A percentile compares a stretch with the other conserved stretches of the same genome.
phyloP scores from a whole-genome alignment of 2,888 invertebrate genomes.

The Acronicta aceris region DNA sequence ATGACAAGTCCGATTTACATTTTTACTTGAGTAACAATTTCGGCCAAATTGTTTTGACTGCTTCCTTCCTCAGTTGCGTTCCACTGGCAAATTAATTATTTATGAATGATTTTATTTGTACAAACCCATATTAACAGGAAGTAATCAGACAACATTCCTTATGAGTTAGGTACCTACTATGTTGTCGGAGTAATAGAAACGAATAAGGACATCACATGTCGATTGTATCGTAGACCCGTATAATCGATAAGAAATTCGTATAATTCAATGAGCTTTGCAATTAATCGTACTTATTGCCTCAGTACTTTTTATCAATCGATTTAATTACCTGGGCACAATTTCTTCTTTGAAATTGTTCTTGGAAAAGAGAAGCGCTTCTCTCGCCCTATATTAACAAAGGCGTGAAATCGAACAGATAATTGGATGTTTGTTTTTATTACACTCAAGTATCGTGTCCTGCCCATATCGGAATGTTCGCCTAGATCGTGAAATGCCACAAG shows the following conservation, averaged over 20 bases:
- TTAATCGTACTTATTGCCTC: conserved; percentile 4
- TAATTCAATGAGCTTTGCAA: conserved; percentile 33
- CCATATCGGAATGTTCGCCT: conserved; percentile 67
- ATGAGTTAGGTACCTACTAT: conserved; percentile 14
- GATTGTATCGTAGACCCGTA: conserved; percentile 29
- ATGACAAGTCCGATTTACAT: conserved; percentile 22
- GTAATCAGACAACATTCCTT: conserved; percentile 19
- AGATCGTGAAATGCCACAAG: conserved; percentile 76
- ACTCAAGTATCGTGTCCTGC: conserved; percentile 59
- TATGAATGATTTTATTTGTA: conserved; percentile 23
- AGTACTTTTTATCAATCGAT: conserved; percentile 17
- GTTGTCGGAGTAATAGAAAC: conserved; percentile 16
- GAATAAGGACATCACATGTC: conserved; percentile 36
- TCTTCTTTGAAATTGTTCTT: conserved; percentile 50
- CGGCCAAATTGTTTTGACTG: conserved; percentile 29
- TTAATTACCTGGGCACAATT: background rate
- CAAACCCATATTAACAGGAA: conserved; percentile 27
- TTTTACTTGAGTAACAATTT: conserved; percentile 32
- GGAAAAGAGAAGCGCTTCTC: conserved; percentile 22
- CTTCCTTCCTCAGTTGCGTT: conserved; percentile 28
- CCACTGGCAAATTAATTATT: conserved; percentile 32
- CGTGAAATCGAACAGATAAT: conserved; percentile 59
- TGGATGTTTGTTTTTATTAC: conserved; percentile 64
- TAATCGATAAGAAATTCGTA: conserved; percentile 31
- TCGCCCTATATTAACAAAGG: conserved; percentile 52